Evolutionary conservation across 2,888 invertebrate species (phyloP).

Genomic region (Drosophila cracens): DNA sequence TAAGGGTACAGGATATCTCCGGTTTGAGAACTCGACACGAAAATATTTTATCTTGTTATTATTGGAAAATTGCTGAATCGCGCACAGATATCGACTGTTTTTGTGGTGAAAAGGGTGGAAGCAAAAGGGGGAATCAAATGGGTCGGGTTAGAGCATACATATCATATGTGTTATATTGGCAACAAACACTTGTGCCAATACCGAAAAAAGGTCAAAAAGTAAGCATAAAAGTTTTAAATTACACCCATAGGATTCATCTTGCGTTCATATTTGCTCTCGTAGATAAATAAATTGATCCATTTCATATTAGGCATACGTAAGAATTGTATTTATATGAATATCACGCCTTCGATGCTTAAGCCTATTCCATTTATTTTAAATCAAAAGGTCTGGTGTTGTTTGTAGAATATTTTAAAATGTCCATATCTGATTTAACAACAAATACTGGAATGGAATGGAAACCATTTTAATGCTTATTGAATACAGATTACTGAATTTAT

Average conservation of each 20-base stretch:
- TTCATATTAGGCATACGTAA: constrained; percentile 28
- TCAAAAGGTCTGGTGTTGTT: background rate
- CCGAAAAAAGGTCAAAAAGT: constrained; percentile 39
- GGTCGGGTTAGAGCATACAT: constrained; percentile 1
- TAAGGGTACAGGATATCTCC: background rate
- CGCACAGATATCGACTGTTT: constrained; percentile 41
- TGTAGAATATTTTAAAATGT: background rate
- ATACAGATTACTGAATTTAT: background rate
- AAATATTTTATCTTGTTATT: constrained; percentile 11
- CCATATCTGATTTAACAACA: background rate
- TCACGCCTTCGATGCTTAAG: background rate
- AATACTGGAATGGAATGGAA: background rate
- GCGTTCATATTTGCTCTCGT: constrained; percentile 7
- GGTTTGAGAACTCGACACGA: background rate
- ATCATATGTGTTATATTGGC: constrained; percentile 36
- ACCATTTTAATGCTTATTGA: background rate
- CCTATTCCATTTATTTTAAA: background rate
- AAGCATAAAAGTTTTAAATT: constrained; percentile 54
- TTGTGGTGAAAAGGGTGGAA: background rate
- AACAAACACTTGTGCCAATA: constrained; percentile 7
- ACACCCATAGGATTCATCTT: constrained; percentile 43
- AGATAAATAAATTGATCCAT: constrained; percentile 19
- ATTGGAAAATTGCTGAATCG: constrained; percentile 57
- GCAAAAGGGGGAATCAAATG: constrained; percentile 11
- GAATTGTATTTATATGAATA: background rate